Conservation (phyloP, 2,113 vertebrate species). For the Mungos mungo region DNA sequence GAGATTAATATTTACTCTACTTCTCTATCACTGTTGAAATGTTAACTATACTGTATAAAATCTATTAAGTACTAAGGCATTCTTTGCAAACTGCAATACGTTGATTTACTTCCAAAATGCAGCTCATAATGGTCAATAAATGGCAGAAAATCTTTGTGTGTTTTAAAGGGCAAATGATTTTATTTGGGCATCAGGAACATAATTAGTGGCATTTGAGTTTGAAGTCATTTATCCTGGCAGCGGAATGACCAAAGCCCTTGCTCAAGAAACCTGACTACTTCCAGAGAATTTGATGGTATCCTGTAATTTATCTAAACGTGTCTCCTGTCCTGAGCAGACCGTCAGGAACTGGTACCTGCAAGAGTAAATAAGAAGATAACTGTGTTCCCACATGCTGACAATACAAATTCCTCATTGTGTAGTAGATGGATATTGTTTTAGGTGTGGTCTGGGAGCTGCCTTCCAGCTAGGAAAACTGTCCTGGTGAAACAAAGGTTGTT, state of each 20-base stretch:
- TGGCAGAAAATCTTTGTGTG: background rate
- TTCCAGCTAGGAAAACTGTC: background rate
- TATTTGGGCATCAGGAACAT: constrained; percentile 27
- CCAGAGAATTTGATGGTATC: background rate
- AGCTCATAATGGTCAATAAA: constrained; percentile 19
- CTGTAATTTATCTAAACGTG: background rate
- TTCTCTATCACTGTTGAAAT: constrained; percentile 71
- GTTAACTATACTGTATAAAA: constrained; percentile 73
- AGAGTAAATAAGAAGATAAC: background rate
- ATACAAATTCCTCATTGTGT: background rate
- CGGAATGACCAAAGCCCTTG: background rate
- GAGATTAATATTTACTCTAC: constrained; percentile 81
- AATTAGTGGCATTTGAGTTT: background rate
- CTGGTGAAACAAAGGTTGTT: background rate
- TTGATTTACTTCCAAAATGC: constrained; percentile 34
- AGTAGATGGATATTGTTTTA: background rate
- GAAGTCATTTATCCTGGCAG: constrained; percentile 13
- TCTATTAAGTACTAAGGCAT: constrained; percentile 67
- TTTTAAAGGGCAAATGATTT: constrained; percentile 68
- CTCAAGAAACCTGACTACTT: background rate
- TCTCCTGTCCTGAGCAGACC: background rate
- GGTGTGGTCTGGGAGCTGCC: background rate
- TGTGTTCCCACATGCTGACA: background rate
- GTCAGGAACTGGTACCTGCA: background rate
- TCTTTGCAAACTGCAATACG: constrained; percentile 60